Percentiles rank a stretch among this genome's conserved stretches.
Conservation (phyloP, 2,797 vertebrate species). For the Jordanella pulchra region DNA sequence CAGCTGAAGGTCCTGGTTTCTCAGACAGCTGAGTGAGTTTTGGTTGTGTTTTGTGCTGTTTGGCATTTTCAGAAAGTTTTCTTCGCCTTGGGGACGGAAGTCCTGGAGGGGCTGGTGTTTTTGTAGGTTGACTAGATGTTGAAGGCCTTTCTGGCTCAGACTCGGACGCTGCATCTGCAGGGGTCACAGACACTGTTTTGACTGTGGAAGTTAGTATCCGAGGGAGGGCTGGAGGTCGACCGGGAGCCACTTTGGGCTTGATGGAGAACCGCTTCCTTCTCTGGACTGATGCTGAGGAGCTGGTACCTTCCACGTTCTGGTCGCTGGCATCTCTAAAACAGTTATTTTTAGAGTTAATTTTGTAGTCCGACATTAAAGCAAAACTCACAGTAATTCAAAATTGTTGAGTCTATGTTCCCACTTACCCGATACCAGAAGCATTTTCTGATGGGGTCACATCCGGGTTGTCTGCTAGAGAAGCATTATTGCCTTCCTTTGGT, state of each 20-base stretch:
- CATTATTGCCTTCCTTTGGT: slow-evolving; percentile 7
- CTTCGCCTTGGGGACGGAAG: slow-evolving; percentile 62
- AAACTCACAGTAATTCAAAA: neutral
- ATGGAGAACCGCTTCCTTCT: slow-evolving; percentile 89
- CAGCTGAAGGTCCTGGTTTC: slow-evolving; percentile 2
- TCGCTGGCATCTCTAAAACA: slow-evolving; percentile 72
- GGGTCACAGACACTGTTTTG: slow-evolving; percentile 53
- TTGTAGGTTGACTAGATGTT: slow-evolving; percentile 33
- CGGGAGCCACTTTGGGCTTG: slow-evolving; percentile 82
- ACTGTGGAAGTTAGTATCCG: slow-evolving; percentile 69
- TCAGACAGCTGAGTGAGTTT: slow-evolving; percentile 35
- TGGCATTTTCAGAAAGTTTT: slow-evolving; percentile 55
- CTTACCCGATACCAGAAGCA: slow-evolving; percentile 54
- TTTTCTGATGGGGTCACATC: slow-evolving; percentile 33
- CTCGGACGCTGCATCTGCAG: slow-evolving; percentile 18
- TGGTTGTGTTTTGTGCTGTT: slow-evolving; percentile 58
- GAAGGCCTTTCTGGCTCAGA: slow-evolving; percentile 51
- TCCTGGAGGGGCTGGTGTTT: slow-evolving; percentile 38
- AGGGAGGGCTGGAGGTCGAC: slow-evolving; percentile 52
- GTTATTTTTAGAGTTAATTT: neutral
- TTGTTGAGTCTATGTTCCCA: neutral
- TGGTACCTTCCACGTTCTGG: slow-evolving; percentile 61
- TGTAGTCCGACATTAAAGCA: neutral
- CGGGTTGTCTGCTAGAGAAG: slow-evolving; percentile 22
- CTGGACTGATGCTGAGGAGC: slow-evolving; percentile 73